Conservation (phyloP, 2,888 invertebrate genomes). For the Trichogramma dendrolimi region DNA sequence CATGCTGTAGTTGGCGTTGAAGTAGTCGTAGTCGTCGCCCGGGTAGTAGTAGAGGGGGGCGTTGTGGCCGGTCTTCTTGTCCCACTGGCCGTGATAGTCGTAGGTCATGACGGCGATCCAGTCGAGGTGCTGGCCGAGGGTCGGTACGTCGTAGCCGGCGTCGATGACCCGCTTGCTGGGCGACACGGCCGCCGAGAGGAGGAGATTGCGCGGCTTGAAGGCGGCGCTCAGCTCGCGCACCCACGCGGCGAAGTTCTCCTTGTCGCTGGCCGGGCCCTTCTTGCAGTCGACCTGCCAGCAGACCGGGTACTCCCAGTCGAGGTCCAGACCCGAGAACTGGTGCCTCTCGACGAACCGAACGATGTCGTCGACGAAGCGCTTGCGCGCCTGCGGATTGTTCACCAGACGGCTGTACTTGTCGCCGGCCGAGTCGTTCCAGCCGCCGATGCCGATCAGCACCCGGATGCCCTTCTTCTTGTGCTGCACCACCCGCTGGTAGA, state of each 20-base stretch:
- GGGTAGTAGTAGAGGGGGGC: conserved; percentile 77
- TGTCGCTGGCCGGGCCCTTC: conserved; percentile 79
- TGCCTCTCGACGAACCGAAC: conserved; percentile 71
- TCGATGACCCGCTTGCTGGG: conserved; percentile 82
- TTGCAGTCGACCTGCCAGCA: conserved; percentile 80
- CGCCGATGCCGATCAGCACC: conserved; percentile 80
- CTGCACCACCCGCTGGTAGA: conserved; percentile 81
- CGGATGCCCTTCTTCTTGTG: conserved; percentile 72
- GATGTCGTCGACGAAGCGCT: conserved; percentile 68
- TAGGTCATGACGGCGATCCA: conserved; percentile 90
- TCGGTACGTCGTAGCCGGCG: conserved; percentile 72
- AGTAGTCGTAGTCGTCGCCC: conserved; percentile 72
- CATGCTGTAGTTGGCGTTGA: conserved; percentile 79
- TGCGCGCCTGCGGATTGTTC: conserved; percentile 66
- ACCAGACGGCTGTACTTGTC: conserved; percentile 81
- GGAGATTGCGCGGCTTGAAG: conserved; percentile 62
- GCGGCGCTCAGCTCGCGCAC: conserved; percentile 69
- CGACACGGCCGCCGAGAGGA: conserved; percentile 78
- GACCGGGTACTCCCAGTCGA: conserved; percentile 90
- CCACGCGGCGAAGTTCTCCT: conserved; percentile 70
- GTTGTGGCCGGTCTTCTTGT: conserved; percentile 81
- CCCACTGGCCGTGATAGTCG: conserved; percentile 86
- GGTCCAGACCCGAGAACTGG: conserved; percentile 80
- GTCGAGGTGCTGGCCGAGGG: conserved; percentile 68
- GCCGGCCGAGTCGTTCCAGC: conserved; percentile 87